Evolutionary conservation across 2,113 vertebrate genomes (phyloP).

Genomic region (Phocoena sinus): DNA sequence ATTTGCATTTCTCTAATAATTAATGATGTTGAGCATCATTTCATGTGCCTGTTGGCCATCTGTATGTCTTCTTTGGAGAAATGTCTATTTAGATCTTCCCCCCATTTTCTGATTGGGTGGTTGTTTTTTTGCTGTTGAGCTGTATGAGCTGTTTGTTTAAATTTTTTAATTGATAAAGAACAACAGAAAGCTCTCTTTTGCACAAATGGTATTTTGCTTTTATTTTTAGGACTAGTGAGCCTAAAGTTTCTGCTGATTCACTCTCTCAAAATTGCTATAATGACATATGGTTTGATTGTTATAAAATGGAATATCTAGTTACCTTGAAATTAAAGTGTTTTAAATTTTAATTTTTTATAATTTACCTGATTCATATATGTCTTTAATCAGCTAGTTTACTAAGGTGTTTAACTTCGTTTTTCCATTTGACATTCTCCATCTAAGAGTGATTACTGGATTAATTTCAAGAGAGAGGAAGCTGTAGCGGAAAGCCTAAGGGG

Average conservation of each 20-base stretch:
- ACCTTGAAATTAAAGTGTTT: slow-evolving; percentile 26
- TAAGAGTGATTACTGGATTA: neutral
- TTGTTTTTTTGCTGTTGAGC: neutral
- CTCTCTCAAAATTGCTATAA: neutral
- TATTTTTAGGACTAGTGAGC: neutral
- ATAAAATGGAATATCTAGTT: neutral
- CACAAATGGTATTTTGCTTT: neutral
- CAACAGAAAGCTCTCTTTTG: neutral
- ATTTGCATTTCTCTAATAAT: neutral
- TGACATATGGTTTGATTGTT: slow-evolving; percentile 1
- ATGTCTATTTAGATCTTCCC: neutral
- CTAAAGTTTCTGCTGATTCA: neutral
- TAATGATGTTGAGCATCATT: neutral
- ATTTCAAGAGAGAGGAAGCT: neutral
- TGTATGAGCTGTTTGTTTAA: neutral
- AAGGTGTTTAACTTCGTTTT: slow-evolving; percentile 1
- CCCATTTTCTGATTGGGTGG: neutral
- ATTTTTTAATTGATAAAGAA: neutral
- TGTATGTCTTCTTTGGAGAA: neutral
- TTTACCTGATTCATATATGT: neutral
- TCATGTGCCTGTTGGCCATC: neutral
- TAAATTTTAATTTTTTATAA: neutral
- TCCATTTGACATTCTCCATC: neutral
- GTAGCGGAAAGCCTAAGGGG: neutral
- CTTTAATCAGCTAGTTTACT: neutral